Percentiles rank a stretch among this genome's conserved stretches.
phyloP scores from a whole-genome alignment of 2,888 invertebrate genomes.

The Calameuta pallipes region DNA sequence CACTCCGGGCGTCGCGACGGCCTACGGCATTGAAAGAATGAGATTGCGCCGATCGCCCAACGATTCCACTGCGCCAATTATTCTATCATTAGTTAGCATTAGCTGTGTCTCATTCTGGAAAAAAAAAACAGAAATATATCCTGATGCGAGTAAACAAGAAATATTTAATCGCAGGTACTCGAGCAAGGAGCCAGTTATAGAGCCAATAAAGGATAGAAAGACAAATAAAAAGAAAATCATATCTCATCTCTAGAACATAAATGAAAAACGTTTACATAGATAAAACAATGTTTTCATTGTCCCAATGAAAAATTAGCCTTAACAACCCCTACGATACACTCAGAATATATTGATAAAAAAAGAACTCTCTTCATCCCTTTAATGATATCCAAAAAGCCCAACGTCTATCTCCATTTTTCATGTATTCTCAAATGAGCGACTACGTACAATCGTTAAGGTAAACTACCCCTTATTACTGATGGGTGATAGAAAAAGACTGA shows the following conservation, averaged over 20 bases:
- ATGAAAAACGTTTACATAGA: background rate
- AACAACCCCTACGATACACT: background rate
- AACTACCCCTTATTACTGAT: background rate
- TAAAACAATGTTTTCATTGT: background rate
- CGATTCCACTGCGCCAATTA: background rate
- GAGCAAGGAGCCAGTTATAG: background rate
- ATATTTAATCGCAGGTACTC: background rate
- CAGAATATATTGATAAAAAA: background rate
- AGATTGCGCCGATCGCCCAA: background rate
- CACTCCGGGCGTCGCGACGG: background rate
- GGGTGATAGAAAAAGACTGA: background rate
- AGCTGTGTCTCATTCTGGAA: background rate
- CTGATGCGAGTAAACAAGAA: background rate
- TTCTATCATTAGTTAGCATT: background rate
- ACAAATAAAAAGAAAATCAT: background rate
- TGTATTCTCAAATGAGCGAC: too few species aligned
- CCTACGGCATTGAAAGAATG: background rate
- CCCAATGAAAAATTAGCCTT: background rate
- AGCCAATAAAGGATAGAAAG: too few species aligned
- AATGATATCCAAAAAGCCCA: too few species aligned
- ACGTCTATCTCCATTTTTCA: too few species aligned
- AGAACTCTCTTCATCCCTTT: background rate
- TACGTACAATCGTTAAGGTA: too few species aligned
- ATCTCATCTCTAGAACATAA: background rate
- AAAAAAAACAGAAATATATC: background rate